These are phyloP conservation scores for Hydroisotoma schaefferi DNA, from an alignment of 2,888 invertebrate species.

Conservation along the genomic window DNA sequence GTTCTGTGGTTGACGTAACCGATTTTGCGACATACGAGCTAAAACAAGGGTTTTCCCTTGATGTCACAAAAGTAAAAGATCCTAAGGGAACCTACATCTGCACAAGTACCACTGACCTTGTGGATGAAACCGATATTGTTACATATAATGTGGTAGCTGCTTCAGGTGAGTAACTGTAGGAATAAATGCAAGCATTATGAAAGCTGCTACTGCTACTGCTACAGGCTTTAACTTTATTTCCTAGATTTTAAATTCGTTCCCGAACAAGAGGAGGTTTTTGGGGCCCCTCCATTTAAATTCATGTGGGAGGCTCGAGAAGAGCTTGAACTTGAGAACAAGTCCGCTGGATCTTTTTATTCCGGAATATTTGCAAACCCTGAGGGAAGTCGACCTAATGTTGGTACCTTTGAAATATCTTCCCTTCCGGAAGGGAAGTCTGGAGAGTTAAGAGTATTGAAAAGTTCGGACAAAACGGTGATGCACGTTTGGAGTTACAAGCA, in stretches of 20 bases:
- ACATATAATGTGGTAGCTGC: conserved; percentile 21
- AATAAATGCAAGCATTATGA: neutral
- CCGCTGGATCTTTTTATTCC: conserved; percentile 28
- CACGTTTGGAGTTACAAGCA: conserved; percentile 28
- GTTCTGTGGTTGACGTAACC: conserved; percentile 24
- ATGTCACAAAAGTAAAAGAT: conserved; percentile 10
- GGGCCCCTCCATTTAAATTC: conserved; percentile 35
- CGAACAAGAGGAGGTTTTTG: conserved; percentile 22
- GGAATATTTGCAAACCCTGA: conserved; percentile 33
- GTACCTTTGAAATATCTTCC: conserved; percentile 26
- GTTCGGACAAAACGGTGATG: conserved; percentile 27
- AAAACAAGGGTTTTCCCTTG: conserved; percentile 29
- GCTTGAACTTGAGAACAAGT: conserved; percentile 20
- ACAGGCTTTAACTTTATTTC: no score
- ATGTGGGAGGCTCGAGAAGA: conserved; percentile 37
- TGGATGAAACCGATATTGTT: conserved; percentile 35
- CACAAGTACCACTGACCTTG: conserved; percentile 30
- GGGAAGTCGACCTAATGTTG: conserved; percentile 28
- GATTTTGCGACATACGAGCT: conserved; percentile 32
- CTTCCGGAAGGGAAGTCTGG: conserved; percentile 15
- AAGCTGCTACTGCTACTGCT: neutral
- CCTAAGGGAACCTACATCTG: conserved; percentile 31
- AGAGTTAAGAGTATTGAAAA: conserved; percentile 21
- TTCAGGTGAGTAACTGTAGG: conserved; percentile 14
- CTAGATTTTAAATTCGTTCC: conserved; percentile 31